Percentiles rank a stretch among this genome's conserved stretches.
Evolutionary conservation across 2,888 invertebrate genomes (phyloP).

Genomic region (Augochlorella aurata): DNA sequence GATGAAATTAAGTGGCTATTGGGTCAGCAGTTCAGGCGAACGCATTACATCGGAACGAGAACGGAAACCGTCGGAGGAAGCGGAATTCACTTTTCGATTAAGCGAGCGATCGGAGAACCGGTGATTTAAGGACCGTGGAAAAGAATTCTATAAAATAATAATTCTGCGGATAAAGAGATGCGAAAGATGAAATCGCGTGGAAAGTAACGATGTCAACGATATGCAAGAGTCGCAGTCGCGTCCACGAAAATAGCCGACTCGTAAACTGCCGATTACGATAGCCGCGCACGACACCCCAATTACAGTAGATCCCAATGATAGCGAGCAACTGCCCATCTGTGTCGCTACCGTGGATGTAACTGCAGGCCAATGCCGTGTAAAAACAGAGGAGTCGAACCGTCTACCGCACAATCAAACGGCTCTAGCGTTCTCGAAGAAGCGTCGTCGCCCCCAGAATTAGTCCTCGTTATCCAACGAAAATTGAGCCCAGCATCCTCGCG

Average conservation of each 20-base stretch:
- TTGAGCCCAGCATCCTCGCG: not conserved
- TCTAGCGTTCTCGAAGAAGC: conserved; percentile 7
- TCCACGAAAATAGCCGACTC: not conserved
- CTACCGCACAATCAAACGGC: not conserved
- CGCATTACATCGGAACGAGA: conserved; percentile 17
- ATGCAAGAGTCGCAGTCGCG: not conserved
- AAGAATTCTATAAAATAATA: not conserved
- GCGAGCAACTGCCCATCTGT: not conserved
- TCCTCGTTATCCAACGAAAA: conserved; percentile 8
- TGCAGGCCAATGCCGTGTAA: not conserved
- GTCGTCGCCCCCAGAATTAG: not conserved
- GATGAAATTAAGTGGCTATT: conserved; percentile 39
- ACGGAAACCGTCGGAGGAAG: conserved; percentile 35
- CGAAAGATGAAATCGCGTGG: too few species aligned
- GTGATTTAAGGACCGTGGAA: not conserved
- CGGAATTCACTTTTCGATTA: conserved; percentile 9
- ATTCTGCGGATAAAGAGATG: too few species aligned
- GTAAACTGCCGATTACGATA: not conserved
- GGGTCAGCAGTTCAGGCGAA: conserved; percentile 26
- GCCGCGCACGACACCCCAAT: not conserved
- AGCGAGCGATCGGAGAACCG: not conserved
- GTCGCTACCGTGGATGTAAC: not conserved
- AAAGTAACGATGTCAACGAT: not conserved
- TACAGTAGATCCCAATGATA: not conserved
- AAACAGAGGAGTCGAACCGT: not conserved